Evolutionary conservation across 2,113 vertebrate genomes (phyloP).

Genomic region (Poeciliopsis occidentalis): DNA sequence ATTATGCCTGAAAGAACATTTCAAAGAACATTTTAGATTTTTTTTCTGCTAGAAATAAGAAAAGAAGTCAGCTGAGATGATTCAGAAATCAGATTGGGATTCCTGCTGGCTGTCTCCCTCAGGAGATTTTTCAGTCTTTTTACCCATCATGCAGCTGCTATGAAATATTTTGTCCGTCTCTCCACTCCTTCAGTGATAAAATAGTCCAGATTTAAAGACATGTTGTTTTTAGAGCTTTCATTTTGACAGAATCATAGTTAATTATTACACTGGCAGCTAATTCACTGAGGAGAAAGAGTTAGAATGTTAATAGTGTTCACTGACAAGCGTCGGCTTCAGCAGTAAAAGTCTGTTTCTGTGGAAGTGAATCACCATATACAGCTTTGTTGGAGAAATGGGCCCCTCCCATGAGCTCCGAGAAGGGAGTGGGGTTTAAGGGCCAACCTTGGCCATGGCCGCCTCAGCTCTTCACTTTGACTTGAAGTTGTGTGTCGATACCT

Average conservation of each 20-base stretch:
- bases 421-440: too few relatives aligned
- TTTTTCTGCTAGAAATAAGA: too few relatives aligned
- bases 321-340: background rate
- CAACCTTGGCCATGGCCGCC: conserved; percentile 42
- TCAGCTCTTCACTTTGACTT: conserved; percentile 25
- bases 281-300: background rate
- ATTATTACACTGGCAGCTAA: background rate
- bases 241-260: background rate
- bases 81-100: background rate
- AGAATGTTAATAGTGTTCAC: background rate
- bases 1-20: background rate
- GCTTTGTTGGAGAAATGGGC: conserved; percentile 4
- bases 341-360: background rate
- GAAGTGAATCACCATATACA: background rate
- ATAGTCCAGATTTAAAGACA: background rate
- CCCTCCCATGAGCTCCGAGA: background rate
- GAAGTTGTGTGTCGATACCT: conserved; percentile 24
- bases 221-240: background rate
- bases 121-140: too few relatives aligned
- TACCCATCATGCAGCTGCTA: background rate
- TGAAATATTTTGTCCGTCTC: background rate
- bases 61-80: background rate
- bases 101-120: background rate
- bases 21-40: background rate
- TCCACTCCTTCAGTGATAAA: background rate